Evolutionary conservation across 2,888 invertebrate species (phyloP).

Genomic region (Lasius platythorax): DNA sequence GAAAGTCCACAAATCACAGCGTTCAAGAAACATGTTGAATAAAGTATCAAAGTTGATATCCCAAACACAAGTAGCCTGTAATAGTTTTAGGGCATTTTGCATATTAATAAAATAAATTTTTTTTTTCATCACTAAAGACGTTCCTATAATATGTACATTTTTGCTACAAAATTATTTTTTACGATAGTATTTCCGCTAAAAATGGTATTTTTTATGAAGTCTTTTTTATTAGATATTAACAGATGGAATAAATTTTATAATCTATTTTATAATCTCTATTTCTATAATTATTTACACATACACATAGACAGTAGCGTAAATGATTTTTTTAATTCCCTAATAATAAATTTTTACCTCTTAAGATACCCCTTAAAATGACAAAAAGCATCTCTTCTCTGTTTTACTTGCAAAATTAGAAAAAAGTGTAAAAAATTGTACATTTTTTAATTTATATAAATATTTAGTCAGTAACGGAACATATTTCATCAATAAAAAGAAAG

Average conservation of each 20-base stretch:
- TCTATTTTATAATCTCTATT: background rate
- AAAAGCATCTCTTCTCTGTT: background rate
- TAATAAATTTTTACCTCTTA: background rate
- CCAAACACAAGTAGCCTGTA: background rate
- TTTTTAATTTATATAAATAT: background rate
- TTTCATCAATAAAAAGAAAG: background rate
- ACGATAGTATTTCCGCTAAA: background rate
- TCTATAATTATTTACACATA: background rate
- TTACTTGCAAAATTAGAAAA: constrained; percentile 1
- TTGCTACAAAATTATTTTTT: constrained; percentile 27
- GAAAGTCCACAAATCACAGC: constrained; percentile 6
- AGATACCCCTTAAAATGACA: background rate
- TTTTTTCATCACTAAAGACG: background rate
- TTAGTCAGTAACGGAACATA: background rate
- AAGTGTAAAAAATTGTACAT: background rate
- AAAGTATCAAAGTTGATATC: background rate
- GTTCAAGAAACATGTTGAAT: constrained; percentile 18
- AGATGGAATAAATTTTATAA: constrained; percentile 13
- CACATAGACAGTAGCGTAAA: constrained; percentile 1
- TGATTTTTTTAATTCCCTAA: constrained; percentile 8
- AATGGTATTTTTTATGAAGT: background rate
- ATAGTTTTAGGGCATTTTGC: background rate
- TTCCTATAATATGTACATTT: constrained; percentile 7
- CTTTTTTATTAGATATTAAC: background rate
- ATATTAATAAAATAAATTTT: constrained; percentile 20